Base-by-base conservation (phyloP, 2,797 vertebrate species). In the Siniperca obscura region DNA sequence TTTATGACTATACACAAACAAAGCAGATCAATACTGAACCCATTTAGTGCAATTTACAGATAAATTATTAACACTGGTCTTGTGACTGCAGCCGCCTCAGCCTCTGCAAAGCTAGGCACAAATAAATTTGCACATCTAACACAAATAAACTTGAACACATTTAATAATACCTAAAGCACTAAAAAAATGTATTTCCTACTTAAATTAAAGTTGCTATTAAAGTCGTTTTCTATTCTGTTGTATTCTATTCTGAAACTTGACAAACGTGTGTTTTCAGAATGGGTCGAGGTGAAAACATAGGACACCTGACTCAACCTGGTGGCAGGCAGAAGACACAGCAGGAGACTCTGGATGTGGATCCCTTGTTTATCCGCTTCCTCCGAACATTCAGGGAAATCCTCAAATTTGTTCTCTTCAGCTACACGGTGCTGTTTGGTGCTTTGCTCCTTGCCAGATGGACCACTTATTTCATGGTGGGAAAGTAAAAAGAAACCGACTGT, bases 381-480 rank as follows among this genome's bases (percentile, higher is more conserved):
- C 96, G 96, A 91, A 96, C 98, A 81, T 95, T 99, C 90, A 96
- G 91, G 89, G 97, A 98, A 95, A 93, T 99, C 88, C 94, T 99
- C 78, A 97, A 97, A 85, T 99, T 98, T 44, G 96, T 99, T 84
- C 96, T 99, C 36, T 97, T 98, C 95, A 98, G 97, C 86, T 99
- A 99, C 95, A 99, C 98, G 0, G 97, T 99, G 85, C 93, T 99
- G 86, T 93, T 99, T 0, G 98, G 98, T 16, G 97, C 97, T 0
- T 93, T 99, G 91, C 94, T 99, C 66, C 94, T 99, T 7, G 98
- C 98, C 0, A 96, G 97, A 83, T 99, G 98, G 98, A 98, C 98
- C 19, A 99, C 98, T 1, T 99, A 98, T 56, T 97, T 97, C 70
- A 93, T 98, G 86, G 96, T 99, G 88, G 96, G 97, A n/a, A 98